A percentile compares a stretch with the other conserved stretches of the same genome.
Conservation (phyloP, 2,113 vertebrate genomes). For the Peromyscus leucopus region DNA sequence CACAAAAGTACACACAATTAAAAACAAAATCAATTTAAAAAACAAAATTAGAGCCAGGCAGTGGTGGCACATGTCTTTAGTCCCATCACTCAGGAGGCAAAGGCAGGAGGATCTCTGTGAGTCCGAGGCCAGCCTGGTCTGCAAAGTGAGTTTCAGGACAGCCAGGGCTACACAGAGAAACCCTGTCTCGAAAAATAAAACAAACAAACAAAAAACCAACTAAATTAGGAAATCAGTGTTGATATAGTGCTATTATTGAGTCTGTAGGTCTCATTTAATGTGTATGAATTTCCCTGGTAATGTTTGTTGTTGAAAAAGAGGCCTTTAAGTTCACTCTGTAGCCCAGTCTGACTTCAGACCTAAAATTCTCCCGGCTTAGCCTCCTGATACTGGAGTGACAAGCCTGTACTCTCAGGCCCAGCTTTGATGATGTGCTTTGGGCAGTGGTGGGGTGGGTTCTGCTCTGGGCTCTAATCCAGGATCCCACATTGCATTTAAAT, state of each 20-base stretch:
- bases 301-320: neutral
- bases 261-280: slow-evolving; percentile 43
- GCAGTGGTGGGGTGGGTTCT: neutral
- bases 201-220: neutral
- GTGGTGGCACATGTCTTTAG: neutral
- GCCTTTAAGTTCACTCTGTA: neutral
- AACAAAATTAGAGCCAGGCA: neutral
- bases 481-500: slow-evolving; percentile 21
- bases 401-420: neutral
- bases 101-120: neutral
- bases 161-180: neutral
- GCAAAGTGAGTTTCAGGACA: neutral
- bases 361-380: neutral
- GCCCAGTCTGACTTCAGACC: neutral
- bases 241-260: slow-evolving; percentile 44
- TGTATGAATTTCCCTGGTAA: slow-evolving; percentile 6
- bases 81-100: neutral
- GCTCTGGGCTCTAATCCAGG: slow-evolving; percentile 8
- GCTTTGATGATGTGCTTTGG: neutral
- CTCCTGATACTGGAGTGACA: neutral
- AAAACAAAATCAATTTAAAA: neutral
- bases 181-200: neutral
- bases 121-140: neutral
- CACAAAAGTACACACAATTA: neutral
- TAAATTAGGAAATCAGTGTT: slow-evolving; percentile 41